A percentile compares a stretch with the other conserved stretches of the same genome.
These are phyloP conservation scores for Sebastes miniatus DNA, from an alignment of 2,797 vertebrate species.

Conservation along the genomic window DNA sequence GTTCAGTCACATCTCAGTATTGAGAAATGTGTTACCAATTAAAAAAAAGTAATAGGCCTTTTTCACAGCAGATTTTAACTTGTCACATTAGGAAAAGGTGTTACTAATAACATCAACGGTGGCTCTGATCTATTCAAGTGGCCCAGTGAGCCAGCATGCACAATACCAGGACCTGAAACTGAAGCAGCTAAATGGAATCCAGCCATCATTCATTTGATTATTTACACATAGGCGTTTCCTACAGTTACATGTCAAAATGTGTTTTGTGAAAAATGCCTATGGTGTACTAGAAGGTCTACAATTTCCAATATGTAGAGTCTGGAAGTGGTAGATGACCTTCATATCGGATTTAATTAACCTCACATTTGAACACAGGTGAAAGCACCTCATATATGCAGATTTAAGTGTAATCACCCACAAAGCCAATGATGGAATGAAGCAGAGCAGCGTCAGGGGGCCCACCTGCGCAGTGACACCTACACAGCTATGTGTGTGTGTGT, in stretches of 20 bases:
- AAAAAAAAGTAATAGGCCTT: too few species aligned
- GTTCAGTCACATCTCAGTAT: neutral
- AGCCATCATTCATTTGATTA: neutral
- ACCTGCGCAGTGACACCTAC: neutral
- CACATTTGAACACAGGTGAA: neutral
- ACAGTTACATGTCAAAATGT: neutral
- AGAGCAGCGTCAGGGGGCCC: neutral
- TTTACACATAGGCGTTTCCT: neutral
- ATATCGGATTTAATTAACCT: neutral
- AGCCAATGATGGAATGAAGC: neutral
- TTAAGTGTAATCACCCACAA: neutral
- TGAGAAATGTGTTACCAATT: neutral
- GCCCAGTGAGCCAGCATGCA: neutral
- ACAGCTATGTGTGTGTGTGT: neutral
- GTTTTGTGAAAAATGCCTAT: neutral
- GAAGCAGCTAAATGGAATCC: neutral
- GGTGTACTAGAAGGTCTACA: neutral
- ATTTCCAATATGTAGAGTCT: neutral
- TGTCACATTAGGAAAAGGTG: too few species aligned
- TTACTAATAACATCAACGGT: too few species aligned
- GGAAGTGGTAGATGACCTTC: neutral
- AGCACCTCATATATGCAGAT: neutral
- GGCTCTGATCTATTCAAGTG: neutral
- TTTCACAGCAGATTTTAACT: too few species aligned
- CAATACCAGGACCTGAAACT: neutral